Conservation (phyloP, 92 coral and sea anemone genomes). For the Zoanthus solanderi region DNA sequence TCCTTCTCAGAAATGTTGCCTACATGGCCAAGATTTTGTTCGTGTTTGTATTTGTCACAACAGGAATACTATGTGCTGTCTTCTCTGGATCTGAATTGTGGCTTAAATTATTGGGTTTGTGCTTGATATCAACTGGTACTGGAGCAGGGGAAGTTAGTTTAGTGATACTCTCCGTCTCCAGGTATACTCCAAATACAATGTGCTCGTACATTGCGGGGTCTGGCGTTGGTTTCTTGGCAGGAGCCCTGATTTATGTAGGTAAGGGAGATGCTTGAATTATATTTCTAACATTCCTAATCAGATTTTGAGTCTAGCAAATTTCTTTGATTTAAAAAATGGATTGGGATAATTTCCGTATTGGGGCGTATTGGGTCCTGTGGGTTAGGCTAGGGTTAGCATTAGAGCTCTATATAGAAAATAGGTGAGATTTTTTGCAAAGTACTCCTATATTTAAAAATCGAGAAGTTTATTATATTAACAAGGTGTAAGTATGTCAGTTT, state of each 20-base stretch:
- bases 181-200: slow-evolving; percentile 60
- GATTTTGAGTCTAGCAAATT: too few species aligned
- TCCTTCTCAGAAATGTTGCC: slow-evolving; percentile 50
- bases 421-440: too few species aligned
- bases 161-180: slow-evolving; percentile 52
- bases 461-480: too few species aligned
- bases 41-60: slow-evolving; percentile 58
- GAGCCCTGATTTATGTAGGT: slow-evolving; percentile 77
- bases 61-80: slow-evolving; percentile 65
- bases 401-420: too few species aligned
- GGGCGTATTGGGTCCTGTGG: too few species aligned
- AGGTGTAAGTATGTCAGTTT: too few species aligned
- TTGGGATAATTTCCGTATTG: too few species aligned
- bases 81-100: slow-evolving; percentile 58
- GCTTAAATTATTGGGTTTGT: slow-evolving; percentile 73
- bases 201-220: slow-evolving; percentile 69
- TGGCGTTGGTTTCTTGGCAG: slow-evolving; percentile 70
- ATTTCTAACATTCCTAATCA: too few species aligned
- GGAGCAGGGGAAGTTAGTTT: slow-evolving; percentile 73
- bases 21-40: slow-evolving; percentile 54
- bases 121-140: slow-evolving; percentile 74
- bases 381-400: too few species aligned
- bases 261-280: slow-evolving; percentile 12
- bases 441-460: too few species aligned
- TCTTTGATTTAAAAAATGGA: too few species aligned